A percentile compares a stretch with the other conserved stretches of the same genome.
phyloP scores from a whole-genome alignment of 2,797 vertebrate genomes.

The Tinamus major region DNA sequence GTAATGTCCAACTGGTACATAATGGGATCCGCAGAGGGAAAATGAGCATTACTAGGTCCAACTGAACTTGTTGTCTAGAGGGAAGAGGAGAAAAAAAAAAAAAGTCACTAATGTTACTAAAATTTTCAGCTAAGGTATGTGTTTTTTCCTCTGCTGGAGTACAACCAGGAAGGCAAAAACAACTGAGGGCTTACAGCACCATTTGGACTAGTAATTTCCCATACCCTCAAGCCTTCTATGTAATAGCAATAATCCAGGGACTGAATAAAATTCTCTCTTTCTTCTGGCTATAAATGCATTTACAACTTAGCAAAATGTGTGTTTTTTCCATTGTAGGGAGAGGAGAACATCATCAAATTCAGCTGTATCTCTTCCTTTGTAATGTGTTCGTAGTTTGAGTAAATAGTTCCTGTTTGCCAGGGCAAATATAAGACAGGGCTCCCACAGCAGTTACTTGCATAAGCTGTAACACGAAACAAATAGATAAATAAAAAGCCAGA shows the following conservation, averaged over 20 bases:
- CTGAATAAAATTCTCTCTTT: neutral
- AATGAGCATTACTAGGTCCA: slow-evolving; percentile 89
- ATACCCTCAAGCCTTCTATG: neutral
- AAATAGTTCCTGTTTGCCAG: neutral
- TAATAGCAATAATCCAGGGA: neutral
- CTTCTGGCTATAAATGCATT: neutral
- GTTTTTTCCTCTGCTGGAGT: neutral
- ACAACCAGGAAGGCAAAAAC: neutral
- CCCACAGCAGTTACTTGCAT: neutral
- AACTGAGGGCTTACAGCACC: neutral
- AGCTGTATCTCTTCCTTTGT: neutral
- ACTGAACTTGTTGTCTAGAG: slow-evolving; percentile 85
- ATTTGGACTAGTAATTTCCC: neutral
- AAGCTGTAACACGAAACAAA: neutral
- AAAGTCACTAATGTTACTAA: neutral
- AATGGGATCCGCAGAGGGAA: slow-evolving; percentile 80
- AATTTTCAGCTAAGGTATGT: neutral
- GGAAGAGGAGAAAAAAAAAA: neutral
- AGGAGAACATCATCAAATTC: neutral
- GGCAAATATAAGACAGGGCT: neutral
- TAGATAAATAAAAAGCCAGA: neutral
- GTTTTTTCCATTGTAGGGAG: neutral
- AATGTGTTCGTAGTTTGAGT: neutral
- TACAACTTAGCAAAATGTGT: rapidly evolving
- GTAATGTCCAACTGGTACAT: slow-evolving; percentile 95